Conservation (phyloP, 1,140 invertebrate genomes). For the Penaeus vannamei region DNA sequence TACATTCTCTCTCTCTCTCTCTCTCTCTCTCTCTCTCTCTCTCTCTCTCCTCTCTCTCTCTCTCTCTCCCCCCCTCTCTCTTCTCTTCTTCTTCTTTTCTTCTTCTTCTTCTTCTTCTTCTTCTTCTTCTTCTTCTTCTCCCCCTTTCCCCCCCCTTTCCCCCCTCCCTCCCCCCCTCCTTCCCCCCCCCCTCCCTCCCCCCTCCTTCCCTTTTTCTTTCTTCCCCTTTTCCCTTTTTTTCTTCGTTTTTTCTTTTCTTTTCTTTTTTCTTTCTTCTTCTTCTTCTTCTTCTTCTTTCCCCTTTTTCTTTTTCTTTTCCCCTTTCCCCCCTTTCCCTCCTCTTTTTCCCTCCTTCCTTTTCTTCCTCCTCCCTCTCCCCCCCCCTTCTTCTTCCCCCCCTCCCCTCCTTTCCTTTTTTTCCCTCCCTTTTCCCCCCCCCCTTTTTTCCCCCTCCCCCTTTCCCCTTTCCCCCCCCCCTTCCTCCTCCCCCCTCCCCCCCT, state of each 20-base stretch:
- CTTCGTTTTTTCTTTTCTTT: too few species aligned
- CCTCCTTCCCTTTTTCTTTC: too few species aligned
- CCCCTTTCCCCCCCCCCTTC: slow-evolving; percentile 1
- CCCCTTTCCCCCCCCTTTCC: slow-evolving; percentile 9
- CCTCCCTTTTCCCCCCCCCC: slow-evolving; percentile 9
- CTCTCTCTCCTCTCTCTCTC: too few species aligned
- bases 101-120: slow-evolving; percentile 11
- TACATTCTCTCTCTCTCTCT: too few species aligned
- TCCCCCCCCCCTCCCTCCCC: slow-evolving; percentile 8
- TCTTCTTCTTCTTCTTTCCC: too few species aligned
- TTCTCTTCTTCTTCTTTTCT: too few species aligned
- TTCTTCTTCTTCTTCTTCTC: slow-evolving; percentile 11
- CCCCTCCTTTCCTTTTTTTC: too few species aligned
- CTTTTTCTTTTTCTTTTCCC: slow-evolving; percentile 13
- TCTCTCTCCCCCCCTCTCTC: slow-evolving; percentile 9
- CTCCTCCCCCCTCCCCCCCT: not conserved
- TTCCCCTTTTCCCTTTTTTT: slow-evolving; percentile 2
- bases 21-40: slow-evolving; percentile 11
- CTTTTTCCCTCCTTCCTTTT: slow-evolving; percentile 11
- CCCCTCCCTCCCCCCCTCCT: slow-evolving; percentile 8
- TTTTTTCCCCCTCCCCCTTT: slow-evolving; percentile 10
- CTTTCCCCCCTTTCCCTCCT: slow-evolving; percentile 10
- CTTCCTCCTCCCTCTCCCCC: slow-evolving; percentile 9
- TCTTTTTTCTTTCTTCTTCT: too few species aligned
- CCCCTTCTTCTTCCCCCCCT: too few species aligned